These are phyloP conservation scores for Piscicola geometra DNA, from an alignment of 2,888 invertebrate species.

Conservation along the genomic window DNA sequence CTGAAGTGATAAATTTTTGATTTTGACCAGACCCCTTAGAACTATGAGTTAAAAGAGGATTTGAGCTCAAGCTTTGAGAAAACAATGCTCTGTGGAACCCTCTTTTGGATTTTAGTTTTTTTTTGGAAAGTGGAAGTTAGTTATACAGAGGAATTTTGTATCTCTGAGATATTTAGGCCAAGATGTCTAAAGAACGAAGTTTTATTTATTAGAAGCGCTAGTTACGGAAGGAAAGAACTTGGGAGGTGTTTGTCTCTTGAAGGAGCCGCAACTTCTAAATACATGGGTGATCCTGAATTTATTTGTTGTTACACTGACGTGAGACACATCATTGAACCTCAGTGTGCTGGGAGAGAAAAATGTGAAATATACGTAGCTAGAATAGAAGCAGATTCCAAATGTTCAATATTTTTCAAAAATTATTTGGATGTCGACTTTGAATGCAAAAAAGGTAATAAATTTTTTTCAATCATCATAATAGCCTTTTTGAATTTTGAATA, in stretches of 20 bases:
- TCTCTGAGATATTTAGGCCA: constrained; percentile 28
- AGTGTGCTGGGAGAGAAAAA: constrained; percentile 31
- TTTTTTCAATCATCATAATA: background rate
- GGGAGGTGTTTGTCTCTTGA: constrained; percentile 23
- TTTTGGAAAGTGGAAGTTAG: no score
- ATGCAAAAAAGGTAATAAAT: background rate
- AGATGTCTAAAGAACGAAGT: constrained; percentile 8
- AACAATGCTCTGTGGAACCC: no score
- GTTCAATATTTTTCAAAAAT: constrained; percentile 12
- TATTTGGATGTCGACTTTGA: constrained; percentile 18
- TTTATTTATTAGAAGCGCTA: constrained; percentile 9
- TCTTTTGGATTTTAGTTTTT: no score
- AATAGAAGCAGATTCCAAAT: constrained; percentile 22
- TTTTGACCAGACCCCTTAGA: no score
- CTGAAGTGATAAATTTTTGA: no score
- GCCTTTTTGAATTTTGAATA: background rate
- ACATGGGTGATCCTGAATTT: background rate
- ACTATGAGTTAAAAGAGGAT: no score
- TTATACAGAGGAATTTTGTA: constrained; percentile 22
- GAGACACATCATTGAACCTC: constrained; percentile 25
- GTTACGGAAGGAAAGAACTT: constrained; percentile 22
- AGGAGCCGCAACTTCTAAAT: constrained; percentile 1
- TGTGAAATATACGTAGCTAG: constrained; percentile 29
- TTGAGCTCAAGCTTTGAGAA: no score
- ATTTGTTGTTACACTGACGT: constrained; percentile 31